phyloP scores from a whole-genome alignment of 2,113 vertebrate species.

The Notarius quadriscutis region DNA sequence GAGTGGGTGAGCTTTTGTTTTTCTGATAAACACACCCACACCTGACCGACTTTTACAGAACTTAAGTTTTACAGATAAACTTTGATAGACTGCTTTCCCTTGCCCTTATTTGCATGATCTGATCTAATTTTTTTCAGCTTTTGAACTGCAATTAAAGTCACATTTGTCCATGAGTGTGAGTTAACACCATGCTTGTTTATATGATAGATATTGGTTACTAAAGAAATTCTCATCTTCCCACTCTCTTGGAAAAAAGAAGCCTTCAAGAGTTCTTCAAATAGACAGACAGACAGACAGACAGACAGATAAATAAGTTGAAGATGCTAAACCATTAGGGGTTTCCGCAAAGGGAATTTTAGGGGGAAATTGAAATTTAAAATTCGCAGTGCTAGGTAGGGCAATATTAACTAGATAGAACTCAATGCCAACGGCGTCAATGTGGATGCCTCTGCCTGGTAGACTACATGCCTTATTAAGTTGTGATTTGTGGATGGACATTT shows the following conservation, averaged over 20 bases:
- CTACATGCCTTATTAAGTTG: too few species aligned
- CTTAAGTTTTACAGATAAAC: constrained; percentile 16
- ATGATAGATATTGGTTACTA: background rate
- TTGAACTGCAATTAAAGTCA: constrained; percentile 2
- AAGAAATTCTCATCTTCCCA: background rate
- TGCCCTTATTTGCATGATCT: background rate
- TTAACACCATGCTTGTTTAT: background rate
- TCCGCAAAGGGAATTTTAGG: too few species aligned
- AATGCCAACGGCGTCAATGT: too few species aligned
- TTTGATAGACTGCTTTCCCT: constrained; percentile 11
- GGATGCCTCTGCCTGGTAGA: too few species aligned
- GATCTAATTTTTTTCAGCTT: constrained; percentile 7
- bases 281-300: background rate
- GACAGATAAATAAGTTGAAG: background rate
- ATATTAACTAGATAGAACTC: too few species aligned
- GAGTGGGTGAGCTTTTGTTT: constrained; percentile 42
- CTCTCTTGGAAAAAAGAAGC: background rate
- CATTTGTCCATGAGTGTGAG: background rate
- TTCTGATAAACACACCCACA: constrained; percentile 44
- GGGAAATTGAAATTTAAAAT: too few species aligned
- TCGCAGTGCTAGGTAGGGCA: too few species aligned
- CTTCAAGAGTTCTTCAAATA: background rate
- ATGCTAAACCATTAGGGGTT: too few species aligned
- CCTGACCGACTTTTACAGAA: constrained; percentile 38
- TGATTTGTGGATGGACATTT: too few species aligned